Percentiles rank a stretch among this genome's conserved stretches.
phyloP scores from a whole-genome alignment of 1,140 invertebrate genomes.

The Riptortus pedestris region DNA sequence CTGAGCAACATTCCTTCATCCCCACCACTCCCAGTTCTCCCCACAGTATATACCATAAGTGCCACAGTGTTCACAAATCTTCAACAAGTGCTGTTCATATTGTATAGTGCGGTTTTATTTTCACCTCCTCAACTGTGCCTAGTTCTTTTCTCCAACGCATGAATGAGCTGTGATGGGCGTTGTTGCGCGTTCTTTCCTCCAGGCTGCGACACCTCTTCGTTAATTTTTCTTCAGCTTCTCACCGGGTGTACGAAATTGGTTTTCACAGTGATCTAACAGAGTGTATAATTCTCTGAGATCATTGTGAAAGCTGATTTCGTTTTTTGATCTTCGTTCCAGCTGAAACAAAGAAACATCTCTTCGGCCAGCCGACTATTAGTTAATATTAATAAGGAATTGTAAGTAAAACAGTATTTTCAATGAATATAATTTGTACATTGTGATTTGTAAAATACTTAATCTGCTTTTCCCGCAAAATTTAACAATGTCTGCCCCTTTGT shows the following conservation, averaged over 20 bases:
- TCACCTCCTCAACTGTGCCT: too few relatives aligned
- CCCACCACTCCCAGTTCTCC: constrained; percentile 1
- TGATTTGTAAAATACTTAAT: too few relatives aligned
- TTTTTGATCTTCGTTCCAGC: not conserved
- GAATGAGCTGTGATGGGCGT: constrained; percentile 7
- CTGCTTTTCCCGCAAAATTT: too few relatives aligned
- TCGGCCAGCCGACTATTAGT: too few relatives aligned
- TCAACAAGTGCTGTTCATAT: not conserved
- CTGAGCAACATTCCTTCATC: not conserved
- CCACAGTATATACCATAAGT: too few relatives aligned
- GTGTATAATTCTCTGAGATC: constrained; percentile 25
- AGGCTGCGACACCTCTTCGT: not conserved
- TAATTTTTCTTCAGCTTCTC: not conserved
- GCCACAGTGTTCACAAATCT: not conserved
- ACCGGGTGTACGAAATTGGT: constrained; percentile 23
- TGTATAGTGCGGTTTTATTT: not conserved
- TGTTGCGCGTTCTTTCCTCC: constrained; percentile 6
- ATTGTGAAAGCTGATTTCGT: constrained; percentile 30
- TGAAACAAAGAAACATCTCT: too few relatives aligned
- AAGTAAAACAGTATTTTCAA: too few relatives aligned
- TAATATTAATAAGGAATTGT: too few relatives aligned
- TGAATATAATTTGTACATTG: too few relatives aligned
- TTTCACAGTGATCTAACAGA: constrained; percentile 30
- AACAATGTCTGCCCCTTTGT: too few relatives aligned
- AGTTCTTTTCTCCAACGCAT: not conserved